Base-by-base conservation (phyloP, 2,113 vertebrate species). In the Rhynchomys soricoides region DNA sequence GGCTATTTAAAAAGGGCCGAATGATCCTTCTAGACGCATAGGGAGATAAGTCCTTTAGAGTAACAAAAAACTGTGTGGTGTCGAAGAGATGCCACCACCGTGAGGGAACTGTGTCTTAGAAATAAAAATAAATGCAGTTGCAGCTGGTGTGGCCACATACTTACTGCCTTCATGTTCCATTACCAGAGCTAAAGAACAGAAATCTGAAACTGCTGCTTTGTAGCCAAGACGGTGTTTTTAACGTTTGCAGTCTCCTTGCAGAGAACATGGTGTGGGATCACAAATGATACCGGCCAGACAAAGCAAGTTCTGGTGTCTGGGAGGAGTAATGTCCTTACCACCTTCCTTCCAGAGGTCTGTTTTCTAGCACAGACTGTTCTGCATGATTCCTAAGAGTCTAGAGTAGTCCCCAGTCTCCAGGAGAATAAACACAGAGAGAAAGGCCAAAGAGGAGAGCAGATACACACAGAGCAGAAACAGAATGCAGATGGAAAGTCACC, bases 121-220 rank as follows among this genome's bases (percentile, higher is more conserved):
- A 94, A 95, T 57, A 96, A 96, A 97, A 96, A 86, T 94, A 93
- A 0, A 79, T 71, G 87, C 81, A 40, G 70, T 89, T 89, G 64
- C 90, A 70, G 68, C 81, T 96, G 78, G 59, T 93, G 22, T 64
- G 59, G 59, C n/a, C 6, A 48, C 90, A 16, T 31, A 21, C 22
- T 48, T 92, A 74, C 92, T 22, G 19, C 94, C 81, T 94, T 59
- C 13, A 3, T 48, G 89, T 92, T 83, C 57, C 50, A 96, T 96
- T 95, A 94, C 66, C 3, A 29, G 8, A 37, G 79, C 48, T 96
- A 16, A 48, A 93, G 97, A 95, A 93, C 59, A 96, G 94, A 97
- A 97, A 97, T 94, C 81, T 86, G 91, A 97, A 98, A 96, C 96
- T 93, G 88, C 45, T 57, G 95, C 55, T 13, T 96, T 87, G 93